Evolutionary conservation across 2,113 vertebrate genomes (phyloP).

Genomic region (Pelvicachromis taeniatus): DNA sequence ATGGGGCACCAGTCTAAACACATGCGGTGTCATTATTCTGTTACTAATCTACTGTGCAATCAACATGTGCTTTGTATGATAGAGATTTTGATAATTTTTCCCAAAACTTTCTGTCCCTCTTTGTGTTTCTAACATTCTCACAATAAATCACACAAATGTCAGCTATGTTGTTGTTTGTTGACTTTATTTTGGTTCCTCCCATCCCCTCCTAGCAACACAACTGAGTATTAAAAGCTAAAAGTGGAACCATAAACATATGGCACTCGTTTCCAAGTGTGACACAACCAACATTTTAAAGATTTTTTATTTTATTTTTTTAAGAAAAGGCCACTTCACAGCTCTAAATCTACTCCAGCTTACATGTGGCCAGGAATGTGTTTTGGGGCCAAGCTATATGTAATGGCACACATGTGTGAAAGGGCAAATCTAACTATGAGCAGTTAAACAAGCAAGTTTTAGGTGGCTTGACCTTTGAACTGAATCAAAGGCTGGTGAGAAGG

Average conservation of each 20-base stretch:
- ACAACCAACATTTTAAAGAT: constrained; percentile 48
- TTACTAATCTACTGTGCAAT: neutral
- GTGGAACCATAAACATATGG: constrained; percentile 67
- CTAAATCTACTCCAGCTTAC: constrained; percentile 57
- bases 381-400: constrained; percentile 53
- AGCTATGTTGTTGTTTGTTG: constrained; percentile 55
- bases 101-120: neutral
- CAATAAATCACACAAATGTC: constrained; percentile 49
- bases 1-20: neutral
- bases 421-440: constrained; percentile 44
- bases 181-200: constrained; percentile 46
- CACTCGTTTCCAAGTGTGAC: constrained; percentile 52
- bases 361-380: constrained; percentile 53
- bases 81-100: neutral
- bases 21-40: neutral
- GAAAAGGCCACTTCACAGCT: constrained; percentile 50
- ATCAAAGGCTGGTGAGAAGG: constrained; percentile 46
- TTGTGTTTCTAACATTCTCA: constrained; percentile 26
- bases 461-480: constrained; percentile 61
- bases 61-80: neutral
- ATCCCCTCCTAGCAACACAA: constrained; percentile 61
- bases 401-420: constrained; percentile 62
- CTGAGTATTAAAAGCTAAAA: constrained; percentile 71
- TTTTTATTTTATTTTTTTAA: neutral
- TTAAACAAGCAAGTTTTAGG: constrained; percentile 47